phyloP scores from a whole-genome alignment of 2,113 vertebrate genomes.

The Aegotheles bennettii region DNA sequence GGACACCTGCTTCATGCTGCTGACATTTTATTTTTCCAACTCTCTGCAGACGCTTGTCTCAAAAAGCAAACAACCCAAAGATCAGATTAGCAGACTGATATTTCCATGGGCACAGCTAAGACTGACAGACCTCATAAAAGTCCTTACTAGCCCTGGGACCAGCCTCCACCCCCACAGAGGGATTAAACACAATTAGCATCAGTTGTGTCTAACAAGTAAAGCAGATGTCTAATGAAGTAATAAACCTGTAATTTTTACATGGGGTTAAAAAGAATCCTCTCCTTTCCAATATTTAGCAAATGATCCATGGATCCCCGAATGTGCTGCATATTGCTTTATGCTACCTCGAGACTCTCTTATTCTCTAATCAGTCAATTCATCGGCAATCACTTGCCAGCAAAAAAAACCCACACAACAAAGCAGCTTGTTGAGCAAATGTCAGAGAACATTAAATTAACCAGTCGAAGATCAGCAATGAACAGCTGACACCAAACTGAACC shows the following conservation, averaged over 20 bases:
- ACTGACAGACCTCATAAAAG: conserved; percentile 8
- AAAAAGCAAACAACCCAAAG: conserved; percentile 3
- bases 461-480: conserved; percentile 39
- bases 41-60: background rate
- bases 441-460: conserved; percentile 44
- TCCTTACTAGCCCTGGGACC: background rate
- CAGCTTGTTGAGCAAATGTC: conserved; percentile 6
- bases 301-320: background rate
- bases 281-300: background rate
- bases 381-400: background rate
- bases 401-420: background rate
- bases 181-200: conserved; percentile 55
- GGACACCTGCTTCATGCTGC: background rate
- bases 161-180: background rate
- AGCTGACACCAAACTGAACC: conserved; percentile 58
- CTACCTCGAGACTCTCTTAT: background rate
- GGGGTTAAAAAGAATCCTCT: background rate
- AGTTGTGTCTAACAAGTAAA: background rate
- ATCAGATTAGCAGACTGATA: conserved; percentile 23
- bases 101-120: background rate
- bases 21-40: background rate
- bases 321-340: background rate
- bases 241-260: conserved; percentile 2
- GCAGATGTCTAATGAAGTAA: conserved; percentile 45
- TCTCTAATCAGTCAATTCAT: background rate